These are phyloP conservation scores for Pterobdella sp. DNA, from an alignment of 2,888 invertebrate species.

Conservation along the genomic window DNA sequence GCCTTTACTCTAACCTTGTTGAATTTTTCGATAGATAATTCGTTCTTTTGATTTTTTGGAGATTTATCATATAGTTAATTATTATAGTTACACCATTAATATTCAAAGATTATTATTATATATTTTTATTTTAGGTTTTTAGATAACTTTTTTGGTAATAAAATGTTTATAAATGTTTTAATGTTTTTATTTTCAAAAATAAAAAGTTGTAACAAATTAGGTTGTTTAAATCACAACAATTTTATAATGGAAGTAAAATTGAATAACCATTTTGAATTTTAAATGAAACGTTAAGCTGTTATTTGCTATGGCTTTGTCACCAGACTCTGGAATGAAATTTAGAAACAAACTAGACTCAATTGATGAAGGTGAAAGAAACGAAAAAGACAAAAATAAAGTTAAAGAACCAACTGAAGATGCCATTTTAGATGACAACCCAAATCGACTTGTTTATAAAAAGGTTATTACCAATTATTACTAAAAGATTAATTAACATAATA, in stretches of 20 bases:
- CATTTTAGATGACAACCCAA: conserved; percentile 22
- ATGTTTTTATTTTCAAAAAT: no score
- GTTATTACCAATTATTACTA: neutral
- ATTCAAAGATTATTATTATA: no score
- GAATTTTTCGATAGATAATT: conserved; percentile 6
- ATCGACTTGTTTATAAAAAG: conserved; percentile 23
- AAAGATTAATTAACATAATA: neutral
- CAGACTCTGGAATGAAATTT: conserved; percentile 7
- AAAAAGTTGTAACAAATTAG: no score
- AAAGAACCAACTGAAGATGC: neutral
- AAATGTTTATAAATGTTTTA: no score
- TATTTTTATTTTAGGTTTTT: no score
- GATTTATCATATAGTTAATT: no score
- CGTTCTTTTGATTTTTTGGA: neutral
- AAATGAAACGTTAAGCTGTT: no score
- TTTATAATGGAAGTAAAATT: no score
- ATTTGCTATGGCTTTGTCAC: conserved; percentile 6
- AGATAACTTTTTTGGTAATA: no score
- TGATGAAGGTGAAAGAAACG: conserved; percentile 18
- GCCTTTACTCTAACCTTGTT: neutral
- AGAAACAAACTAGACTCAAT: conserved; percentile 25
- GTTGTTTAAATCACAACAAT: no score
- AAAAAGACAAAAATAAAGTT: neutral
- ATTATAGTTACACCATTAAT: no score
- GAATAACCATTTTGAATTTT: no score